Evolutionary conservation across 37 sponge, comb jelly and placozoan genomes (phyloP).

Genomic region (Chondrilla cf. caribensis): DNA sequence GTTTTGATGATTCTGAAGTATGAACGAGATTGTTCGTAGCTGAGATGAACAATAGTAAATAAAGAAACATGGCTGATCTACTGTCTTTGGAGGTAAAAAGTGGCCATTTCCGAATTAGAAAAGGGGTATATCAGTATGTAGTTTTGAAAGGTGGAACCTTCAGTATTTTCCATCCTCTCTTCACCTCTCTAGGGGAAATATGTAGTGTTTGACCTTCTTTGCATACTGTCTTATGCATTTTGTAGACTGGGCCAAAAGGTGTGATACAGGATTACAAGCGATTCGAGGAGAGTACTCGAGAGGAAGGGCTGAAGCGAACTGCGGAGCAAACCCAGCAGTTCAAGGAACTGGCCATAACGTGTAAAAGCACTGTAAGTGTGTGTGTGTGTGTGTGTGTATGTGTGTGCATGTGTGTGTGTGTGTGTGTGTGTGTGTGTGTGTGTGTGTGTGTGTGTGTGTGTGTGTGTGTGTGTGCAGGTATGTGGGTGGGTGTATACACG

Average conservation of each 20-base stretch:
- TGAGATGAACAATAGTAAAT: no score
- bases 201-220: no score
- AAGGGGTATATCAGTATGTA: no score
- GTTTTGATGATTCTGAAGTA: no score
- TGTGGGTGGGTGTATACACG: neutral
- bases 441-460: conserved; percentile 6
- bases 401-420: neutral
- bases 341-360: conserved; percentile 35
- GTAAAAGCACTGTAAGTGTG: conserved; percentile 9
- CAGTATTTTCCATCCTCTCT: no score
- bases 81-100: no score
- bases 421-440: neutral
- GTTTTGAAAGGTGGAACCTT: no score
- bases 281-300: conserved; percentile 21
- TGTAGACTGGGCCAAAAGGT: conserved; percentile 78
- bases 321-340: conserved; percentile 38
- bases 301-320: conserved; percentile 12
- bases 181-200: no score
- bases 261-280: conserved; percentile 65
- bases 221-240: neutral
- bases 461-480: neutral
- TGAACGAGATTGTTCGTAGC: no score
- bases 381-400: neutral
- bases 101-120: no score
- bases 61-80: no score